Conservation (phyloP, 2,888 invertebrate species). For the Rhogogaster chlorosoma region DNA sequence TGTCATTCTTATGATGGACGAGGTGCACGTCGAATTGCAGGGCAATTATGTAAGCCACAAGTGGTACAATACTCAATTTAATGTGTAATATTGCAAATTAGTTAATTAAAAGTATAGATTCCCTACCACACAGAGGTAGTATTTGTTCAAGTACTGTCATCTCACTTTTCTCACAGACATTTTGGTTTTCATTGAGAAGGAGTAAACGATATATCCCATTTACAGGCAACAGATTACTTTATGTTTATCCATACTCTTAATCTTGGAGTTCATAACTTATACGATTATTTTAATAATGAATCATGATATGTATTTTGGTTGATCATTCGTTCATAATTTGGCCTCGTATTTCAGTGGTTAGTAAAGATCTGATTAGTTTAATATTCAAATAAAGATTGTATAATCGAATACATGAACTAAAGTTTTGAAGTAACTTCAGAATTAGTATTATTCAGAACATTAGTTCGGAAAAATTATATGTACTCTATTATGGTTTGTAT, state of each 20-base stretch:
- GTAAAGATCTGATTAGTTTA: not conserved
- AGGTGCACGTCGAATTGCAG: conserved; percentile 73
- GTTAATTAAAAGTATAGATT: conserved; percentile 29
- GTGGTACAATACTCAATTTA: conserved; percentile 39
- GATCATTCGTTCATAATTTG: not conserved
- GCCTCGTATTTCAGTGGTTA: not conserved
- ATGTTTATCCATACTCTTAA: not conserved
- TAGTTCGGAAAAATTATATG: not conserved
- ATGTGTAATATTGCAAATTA: conserved; percentile 37
- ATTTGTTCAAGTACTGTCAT: conserved; percentile 15
- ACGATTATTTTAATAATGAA: not conserved
- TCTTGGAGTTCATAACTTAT: not conserved
- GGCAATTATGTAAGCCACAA: conserved; percentile 74
- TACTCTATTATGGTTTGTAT: not conserved
- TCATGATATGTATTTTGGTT: not conserved
- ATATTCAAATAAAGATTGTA: not conserved
- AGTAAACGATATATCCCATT: not conserved
- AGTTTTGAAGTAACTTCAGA: not conserved
- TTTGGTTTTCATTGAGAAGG: not conserved
- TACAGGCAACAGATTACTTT: not conserved
- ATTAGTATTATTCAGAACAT: not conserved
- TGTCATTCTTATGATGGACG: conserved; percentile 72
- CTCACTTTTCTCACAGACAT: conserved; percentile 23
- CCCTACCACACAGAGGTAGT: conserved; percentile 15
- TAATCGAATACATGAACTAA: not conserved